Evolutionary conservation across 1,140 invertebrate genomes (phyloP).

Genomic region (Drosophila teissieri): DNA sequence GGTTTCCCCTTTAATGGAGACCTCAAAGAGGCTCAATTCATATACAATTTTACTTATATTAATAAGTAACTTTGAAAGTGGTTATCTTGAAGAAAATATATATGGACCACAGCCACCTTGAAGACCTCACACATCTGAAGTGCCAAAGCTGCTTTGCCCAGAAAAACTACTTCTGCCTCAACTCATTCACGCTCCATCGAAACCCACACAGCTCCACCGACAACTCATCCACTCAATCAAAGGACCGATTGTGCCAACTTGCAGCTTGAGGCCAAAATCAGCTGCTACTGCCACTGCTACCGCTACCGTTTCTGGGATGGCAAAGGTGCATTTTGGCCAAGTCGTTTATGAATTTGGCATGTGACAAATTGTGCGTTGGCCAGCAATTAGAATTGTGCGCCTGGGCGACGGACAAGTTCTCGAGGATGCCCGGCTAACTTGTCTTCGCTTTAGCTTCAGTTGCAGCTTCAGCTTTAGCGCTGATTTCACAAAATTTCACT

Average conservation of each 20-base stretch:
- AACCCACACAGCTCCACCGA: conserved; percentile 9
- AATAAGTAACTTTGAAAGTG: too few relatives aligned
- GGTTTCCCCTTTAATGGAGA: neutral
- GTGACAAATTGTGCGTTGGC: conserved; percentile 81
- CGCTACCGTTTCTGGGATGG: conserved; percentile 49
- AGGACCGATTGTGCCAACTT: conserved; percentile 54
- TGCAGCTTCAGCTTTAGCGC: conserved; percentile 49
- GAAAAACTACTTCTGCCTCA: conserved; percentile 15
- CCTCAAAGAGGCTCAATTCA: neutral
- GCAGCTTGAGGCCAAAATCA: conserved; percentile 67
- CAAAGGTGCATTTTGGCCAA: conserved; percentile 11
- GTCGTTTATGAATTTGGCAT: conserved; percentile 79
- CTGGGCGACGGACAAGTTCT: conserved; percentile 44
- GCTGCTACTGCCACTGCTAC: conserved; percentile 71
- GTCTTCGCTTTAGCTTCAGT: conserved; percentile 46
- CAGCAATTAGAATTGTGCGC: conserved; percentile 66
- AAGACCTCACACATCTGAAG: conserved; percentile 31
- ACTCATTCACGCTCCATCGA: neutral
- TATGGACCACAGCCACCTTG: neutral
- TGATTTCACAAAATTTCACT: conserved; percentile 77
- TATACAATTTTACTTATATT: too few relatives aligned
- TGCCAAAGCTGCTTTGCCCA: conserved; percentile 16
- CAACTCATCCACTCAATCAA: conserved; percentile 69
- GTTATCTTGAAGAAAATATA: too few relatives aligned
- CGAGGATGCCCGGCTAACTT: conserved; percentile 25